Evolutionary conservation across 2,888 invertebrate species (phyloP).

Genomic region (Apodemia mormo): DNA sequence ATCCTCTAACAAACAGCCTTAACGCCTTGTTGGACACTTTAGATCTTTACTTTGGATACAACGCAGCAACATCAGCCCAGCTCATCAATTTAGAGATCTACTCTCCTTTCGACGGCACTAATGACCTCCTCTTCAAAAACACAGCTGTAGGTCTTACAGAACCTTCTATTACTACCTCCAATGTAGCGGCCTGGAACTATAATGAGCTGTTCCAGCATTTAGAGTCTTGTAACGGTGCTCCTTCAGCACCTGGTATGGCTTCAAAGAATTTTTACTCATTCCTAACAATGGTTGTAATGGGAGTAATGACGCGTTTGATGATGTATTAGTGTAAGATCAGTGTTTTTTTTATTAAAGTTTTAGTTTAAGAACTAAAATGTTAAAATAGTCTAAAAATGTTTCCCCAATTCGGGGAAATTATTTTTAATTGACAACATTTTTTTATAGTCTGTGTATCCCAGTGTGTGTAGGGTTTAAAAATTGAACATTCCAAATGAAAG

Average conservation of each 20-base stretch:
- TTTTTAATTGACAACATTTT: too few relatives aligned
- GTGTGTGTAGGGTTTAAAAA: too few relatives aligned
- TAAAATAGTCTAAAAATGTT: too few relatives aligned
- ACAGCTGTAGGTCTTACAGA: conserved; percentile 81
- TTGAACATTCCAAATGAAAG: too few relatives aligned
- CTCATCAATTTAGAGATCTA: conserved; percentile 80
- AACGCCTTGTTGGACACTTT: conserved; percentile 68
- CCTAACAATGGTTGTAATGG: conserved; percentile 49
- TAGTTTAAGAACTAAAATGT: too few relatives aligned
- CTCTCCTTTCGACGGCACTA: conserved; percentile 76
- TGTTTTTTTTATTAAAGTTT: too few relatives aligned
- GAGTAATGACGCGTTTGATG: conserved; percentile 48
- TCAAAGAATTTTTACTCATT: conserved; percentile 50
- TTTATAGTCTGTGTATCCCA: too few relatives aligned
- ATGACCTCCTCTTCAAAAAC: conserved; percentile 83
- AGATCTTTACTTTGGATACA: conserved; percentile 78
- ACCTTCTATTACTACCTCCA: conserved; percentile 51
- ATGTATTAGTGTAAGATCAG: conserved; percentile 41
- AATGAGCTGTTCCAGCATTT: conserved; percentile 77
- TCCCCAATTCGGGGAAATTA: too few relatives aligned
- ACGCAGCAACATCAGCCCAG: conserved; percentile 51
- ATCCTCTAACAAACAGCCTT: conserved; percentile 55
- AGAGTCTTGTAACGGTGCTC: conserved; percentile 58
- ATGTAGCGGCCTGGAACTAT: conserved; percentile 77
- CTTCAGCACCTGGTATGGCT: conserved; percentile 44